phyloP scores from a whole-genome alignment of 2,113 vertebrate genomes.

The Dipodomys ordii region DNA sequence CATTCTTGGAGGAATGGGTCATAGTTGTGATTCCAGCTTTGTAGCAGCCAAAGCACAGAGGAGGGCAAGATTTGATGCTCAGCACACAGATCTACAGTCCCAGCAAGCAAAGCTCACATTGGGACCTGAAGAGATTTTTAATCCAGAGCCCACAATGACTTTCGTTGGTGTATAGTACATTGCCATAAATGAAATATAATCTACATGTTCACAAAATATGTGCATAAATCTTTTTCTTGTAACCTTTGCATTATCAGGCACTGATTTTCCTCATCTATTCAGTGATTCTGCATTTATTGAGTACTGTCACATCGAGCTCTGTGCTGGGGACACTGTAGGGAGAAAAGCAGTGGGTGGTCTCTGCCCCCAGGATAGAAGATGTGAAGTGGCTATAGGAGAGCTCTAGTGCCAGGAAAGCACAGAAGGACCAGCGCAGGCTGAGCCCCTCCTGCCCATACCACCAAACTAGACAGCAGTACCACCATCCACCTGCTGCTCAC shows the following conservation, averaged over 20 bases:
- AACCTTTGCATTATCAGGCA: background rate
- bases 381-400: background rate
- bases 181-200: background rate
- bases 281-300: background rate
- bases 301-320: background rate
- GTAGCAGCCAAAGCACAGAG: background rate
- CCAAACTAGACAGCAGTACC: background rate
- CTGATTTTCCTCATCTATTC: background rate
- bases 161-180: accelerated
- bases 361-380: background rate
- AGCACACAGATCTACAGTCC: background rate
- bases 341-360: background rate
- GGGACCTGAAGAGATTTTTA: background rate
- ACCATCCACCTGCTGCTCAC: background rate
- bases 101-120: background rate
- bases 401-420: background rate
- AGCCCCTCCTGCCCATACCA: background rate
- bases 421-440: background rate
- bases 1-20: background rate
- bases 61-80: background rate
- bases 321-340: background rate
- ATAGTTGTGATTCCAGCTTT: background rate
- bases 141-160: background rate
- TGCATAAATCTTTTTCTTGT: background rate
- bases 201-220: background rate